Base-by-base conservation (phyloP, 2,113 vertebrate genomes). In the Neoarius graeffei region DNA sequence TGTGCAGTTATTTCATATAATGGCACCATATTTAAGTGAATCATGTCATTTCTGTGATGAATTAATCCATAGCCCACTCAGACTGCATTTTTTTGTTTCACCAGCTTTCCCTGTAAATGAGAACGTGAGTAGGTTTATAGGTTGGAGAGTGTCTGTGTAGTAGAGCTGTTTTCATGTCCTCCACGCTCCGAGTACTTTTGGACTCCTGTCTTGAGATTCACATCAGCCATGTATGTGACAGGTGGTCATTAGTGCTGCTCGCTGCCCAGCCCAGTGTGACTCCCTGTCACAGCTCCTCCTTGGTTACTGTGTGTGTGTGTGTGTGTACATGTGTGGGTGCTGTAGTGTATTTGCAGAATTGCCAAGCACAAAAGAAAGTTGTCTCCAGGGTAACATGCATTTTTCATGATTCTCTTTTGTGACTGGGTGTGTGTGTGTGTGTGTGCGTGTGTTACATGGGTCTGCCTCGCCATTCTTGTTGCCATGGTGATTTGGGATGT, bases 401-500 rank as follows among this genome's bases (percentile, higher is more conserved):
- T 94, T 94, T 93, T 91, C 90, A 25, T 81, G 88, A 0, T 92
- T 93, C 81, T 79, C 79, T 14, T 81, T 91, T 92, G 56, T 90
- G 90, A 86, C 92, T 93, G 91, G 71, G 69, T 67, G 56, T 80
- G 56, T n/a, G 60, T 54, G 74, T 0, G 42, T 81, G 87, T 80
- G 85, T 84, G 69, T 81, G 52, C 60, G 89, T 73, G 52, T 67
- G 79, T 59, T 88, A 89, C 27, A 66, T 89, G 89, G 52, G 73
- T 84, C 91, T 95, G 90, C 85, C 59, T 84, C 93, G 89, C 94
- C 93, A 89, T 94, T 93, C 81, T 85, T 93, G 95, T 97, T 97
- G 94, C 96, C 92, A 95, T 96, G 95, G 96, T 92, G 93, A 96
- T 91, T 91, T 94, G 94, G 92, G 91, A 91, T 93, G 91, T 93